Conservation (phyloP, 2,888 invertebrate genomes). For the Endomychus coccineus region DNA sequence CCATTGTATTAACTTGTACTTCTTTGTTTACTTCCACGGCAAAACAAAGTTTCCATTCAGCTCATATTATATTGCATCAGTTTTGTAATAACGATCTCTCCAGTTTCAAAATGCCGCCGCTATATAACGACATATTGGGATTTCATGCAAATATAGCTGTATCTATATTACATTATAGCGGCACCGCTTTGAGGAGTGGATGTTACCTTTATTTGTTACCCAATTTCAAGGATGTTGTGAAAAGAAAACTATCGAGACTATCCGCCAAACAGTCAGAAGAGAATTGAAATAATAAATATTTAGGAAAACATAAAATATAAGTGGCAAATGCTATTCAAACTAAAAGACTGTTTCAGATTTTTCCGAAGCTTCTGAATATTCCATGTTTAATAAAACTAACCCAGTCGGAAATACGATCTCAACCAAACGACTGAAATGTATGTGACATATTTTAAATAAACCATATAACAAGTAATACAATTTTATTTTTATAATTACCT, state of each 20-base stretch:
- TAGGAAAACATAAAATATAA: no score
- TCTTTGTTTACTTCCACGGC: constrained; percentile 35
- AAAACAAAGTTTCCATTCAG: constrained; percentile 31
- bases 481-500: no score
- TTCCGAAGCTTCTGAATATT: background rate
- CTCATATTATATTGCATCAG: constrained; percentile 27
- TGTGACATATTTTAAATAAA: no score
- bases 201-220: constrained; percentile 28
- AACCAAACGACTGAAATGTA: no score
- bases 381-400: no score
- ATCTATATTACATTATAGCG: constrained; percentile 34
- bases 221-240: constrained; percentile 28
- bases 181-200: constrained; percentile 28
- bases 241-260: constrained; percentile 19
- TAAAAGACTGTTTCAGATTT: no score
- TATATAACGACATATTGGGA: constrained; percentile 30
- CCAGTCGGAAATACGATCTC: no score
- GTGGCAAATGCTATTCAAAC: no score
- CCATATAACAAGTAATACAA: no score
- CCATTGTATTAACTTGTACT: constrained; percentile 29
- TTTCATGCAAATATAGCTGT: constrained; percentile 25
- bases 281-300: background rate
- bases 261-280: background rate
- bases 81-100: constrained; percentile 20
- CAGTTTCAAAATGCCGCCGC: constrained; percentile 34